Conservation (phyloP, 1,140 invertebrate genomes). For the Bombus confusus region DNA sequence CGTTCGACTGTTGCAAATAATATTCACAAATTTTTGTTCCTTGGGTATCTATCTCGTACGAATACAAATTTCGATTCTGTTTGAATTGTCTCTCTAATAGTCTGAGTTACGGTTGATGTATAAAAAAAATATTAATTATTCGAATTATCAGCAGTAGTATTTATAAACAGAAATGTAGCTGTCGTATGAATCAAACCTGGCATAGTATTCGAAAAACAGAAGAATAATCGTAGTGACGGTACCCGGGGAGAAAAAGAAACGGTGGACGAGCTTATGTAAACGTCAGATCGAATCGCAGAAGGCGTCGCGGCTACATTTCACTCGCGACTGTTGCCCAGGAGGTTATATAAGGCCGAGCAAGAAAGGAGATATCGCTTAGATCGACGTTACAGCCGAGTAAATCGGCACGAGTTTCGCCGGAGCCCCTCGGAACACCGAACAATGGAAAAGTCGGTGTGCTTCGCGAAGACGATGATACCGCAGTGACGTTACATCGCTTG, state of each 20-base stretch:
- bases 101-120: background rate
- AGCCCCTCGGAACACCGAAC: background rate
- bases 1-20: too few species aligned
- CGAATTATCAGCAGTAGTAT: too few species aligned
- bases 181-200: background rate
- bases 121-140: background rate
- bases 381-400: constrained; percentile 39
- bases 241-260: background rate
- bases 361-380: constrained; percentile 54
- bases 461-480: constrained; percentile 21
- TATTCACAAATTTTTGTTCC: too few species aligned
- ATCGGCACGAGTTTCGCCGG: constrained; percentile 32
- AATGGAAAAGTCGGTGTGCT: constrained; percentile 50
- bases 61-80: too few species aligned
- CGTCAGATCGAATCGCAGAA: constrained; percentile 21
- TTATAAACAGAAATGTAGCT: too few species aligned
- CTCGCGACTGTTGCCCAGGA: constrained; percentile 21
- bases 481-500: background rate
- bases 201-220: background rate
- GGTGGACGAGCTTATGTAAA: constrained; percentile 30
- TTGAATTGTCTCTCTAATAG: background rate
- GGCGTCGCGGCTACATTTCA: constrained; percentile 33
- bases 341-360: constrained; percentile 44
- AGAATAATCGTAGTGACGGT: background rate
- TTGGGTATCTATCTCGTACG: too few species aligned